Evolutionary conservation across 2,888 invertebrate genomes (phyloP), one percentile per base, ranked within the genome.

Genomic region (Philhelius pedissequus): DNA sequence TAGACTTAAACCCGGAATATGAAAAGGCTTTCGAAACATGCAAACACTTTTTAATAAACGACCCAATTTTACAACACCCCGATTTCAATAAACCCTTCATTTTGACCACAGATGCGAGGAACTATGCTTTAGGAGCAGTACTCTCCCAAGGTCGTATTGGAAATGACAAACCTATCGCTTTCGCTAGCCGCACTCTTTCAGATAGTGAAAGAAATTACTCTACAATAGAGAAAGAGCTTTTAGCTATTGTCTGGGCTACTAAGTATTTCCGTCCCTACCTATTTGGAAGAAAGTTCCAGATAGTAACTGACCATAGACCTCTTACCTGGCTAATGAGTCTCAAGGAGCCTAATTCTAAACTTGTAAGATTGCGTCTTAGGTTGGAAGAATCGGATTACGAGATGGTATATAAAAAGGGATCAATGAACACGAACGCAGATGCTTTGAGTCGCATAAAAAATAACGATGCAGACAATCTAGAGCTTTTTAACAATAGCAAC

Each of bases 191-290:
- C 74, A 88, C 87, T 1, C 62, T 86, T 58, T 82, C 78, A 1
- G 22, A 66, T 7, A 50, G 86, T 0, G 87, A 88, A 86, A 25
- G 8, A 6, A 88, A 87, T 22, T 89, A 89, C 48, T 83, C 84
- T 0, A 87, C 87, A 0, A 87, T 89, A 4, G 89, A 90, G 69
- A 90, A 89, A 50, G 89, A 90, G 84, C 64, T 90, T 0, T 38
- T 90, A 35, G 88, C 87, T 0, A 88, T 90, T 4, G 87, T n/a
- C n/a, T n/a, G n/a, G n/a, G n/a, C n/a, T n/a, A n/a, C n/a, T n/a
- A n/a, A n/a, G n/a, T n/a, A n/a, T n/a, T n/a, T n/a, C n/a, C 43
- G 89, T 22, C 90, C 89, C 1, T 90, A 90, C 35, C 25, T 91
- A 3, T 90, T 89, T 32, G 90, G 90, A 4, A 84, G 86, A 25